These are phyloP conservation scores for Platysternon megacephalum DNA, from an alignment of 2,113 vertebrate species.

Conservation along the genomic window DNA sequence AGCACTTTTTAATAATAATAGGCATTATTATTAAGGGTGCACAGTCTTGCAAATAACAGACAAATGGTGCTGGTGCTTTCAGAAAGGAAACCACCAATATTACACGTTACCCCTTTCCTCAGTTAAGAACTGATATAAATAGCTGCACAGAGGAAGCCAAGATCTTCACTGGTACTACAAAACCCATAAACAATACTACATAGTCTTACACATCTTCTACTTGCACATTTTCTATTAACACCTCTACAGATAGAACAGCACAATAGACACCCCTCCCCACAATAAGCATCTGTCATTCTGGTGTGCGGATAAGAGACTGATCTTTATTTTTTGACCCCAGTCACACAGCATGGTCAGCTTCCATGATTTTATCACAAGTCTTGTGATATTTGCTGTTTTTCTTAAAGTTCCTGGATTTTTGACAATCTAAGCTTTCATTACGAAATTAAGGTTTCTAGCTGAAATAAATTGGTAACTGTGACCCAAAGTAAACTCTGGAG, in stretches of 20 bases:
- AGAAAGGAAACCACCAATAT: not conserved
- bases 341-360: not conserved
- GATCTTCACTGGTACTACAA: not conserved
- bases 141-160: not conserved
- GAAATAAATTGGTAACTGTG: not conserved
- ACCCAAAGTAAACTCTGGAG: not conserved
- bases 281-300: fast-evolving
- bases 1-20: not conserved
- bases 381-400: not conserved
- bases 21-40: not conserved
- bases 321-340: not conserved
- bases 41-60: not conserved
- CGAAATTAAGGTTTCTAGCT: not conserved
- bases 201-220: not conserved
- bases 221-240: not conserved
- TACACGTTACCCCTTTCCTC: not conserved
- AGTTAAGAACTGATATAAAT: not conserved
- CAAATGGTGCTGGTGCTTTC: not conserved
- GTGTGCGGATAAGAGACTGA: not conserved
- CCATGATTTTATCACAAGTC: not conserved
- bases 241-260: not conserved
- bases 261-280: not conserved
- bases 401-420: not conserved
- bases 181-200: not conserved
- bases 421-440: not conserved